Percentiles rank a stretch among this genome's conserved stretches.
These are phyloP conservation scores for Amblyraja radiata DNA, from an alignment of 2,797 vertebrate species.

Conservation along the genomic window DNA sequence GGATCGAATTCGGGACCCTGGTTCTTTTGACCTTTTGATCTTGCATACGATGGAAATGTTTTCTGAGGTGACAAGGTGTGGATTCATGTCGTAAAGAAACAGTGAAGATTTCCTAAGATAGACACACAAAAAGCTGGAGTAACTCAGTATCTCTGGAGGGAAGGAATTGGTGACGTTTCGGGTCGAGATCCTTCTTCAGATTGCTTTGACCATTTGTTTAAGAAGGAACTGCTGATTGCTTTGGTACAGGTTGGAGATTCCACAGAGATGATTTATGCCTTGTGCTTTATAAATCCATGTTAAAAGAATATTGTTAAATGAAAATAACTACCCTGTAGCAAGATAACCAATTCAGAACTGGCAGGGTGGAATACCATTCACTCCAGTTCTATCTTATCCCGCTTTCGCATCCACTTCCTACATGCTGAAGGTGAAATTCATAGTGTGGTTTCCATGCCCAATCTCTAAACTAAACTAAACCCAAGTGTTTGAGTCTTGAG, in stretches of 20 bases:
- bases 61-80: neutral
- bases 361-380: neutral
- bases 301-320: neutral
- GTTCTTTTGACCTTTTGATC: neutral
- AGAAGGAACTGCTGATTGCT: no score
- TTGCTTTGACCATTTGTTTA: neutral
- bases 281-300: neutral
- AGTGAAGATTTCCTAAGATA: neutral
- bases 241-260: neutral
- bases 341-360: neutral
- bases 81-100: neutral
- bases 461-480: no score
- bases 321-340: neutral
- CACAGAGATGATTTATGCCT: neutral
- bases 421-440: no score
- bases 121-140: no score
- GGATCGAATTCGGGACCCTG: no score
- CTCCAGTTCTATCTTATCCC: no score
- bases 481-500: no score
- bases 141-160: no score
- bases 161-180: no score
- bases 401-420: no score
- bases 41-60: neutral
- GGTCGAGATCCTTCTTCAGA: no score
- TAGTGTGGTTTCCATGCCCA: no score